Percentiles rank a stretch among this genome's conserved stretches.
Evolutionary conservation across 2,888 invertebrate species (phyloP).

Genomic region (Hemithea aestivaria): DNA sequence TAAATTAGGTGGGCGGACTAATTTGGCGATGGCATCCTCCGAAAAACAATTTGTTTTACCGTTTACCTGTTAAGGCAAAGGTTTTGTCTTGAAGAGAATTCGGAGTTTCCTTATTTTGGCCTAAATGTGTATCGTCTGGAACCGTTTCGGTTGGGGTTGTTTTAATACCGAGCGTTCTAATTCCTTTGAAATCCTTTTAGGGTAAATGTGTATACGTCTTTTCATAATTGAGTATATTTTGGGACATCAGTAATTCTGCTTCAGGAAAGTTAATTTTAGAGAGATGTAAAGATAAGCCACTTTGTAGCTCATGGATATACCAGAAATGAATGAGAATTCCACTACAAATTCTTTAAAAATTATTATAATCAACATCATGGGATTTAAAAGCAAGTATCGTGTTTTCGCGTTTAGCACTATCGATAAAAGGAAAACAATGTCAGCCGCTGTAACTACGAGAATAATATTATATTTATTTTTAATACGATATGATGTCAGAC

Average conservation of each 20-base stretch:
- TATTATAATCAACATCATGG: constrained; percentile 1
- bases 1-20: constrained; percentile 34
- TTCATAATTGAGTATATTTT: constrained; percentile 4
- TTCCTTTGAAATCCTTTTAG: constrained; percentile 7
- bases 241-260: background rate
- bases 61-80: constrained; percentile 4
- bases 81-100: constrained; percentile 11
- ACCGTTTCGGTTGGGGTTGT: constrained; percentile 8
- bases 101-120: constrained; percentile 6
- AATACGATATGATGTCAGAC: constrained; percentile 36
- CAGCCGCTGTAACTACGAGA: constrained; percentile 15
- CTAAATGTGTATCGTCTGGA: constrained; percentile 9
- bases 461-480: constrained; percentile 30
- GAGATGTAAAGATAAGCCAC: constrained; percentile 8
- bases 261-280: constrained; percentile 8
- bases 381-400: constrained; percentile 20
- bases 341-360: constrained; percentile 4
- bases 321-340: constrained; percentile 6
- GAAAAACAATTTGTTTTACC: constrained; percentile 28
- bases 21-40: constrained; percentile 31
- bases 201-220: constrained; percentile 3
- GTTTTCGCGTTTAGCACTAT: constrained; percentile 28
- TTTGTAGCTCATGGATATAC: background rate
- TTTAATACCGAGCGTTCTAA: constrained; percentile 8
- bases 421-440: constrained; percentile 43